phyloP scores from a whole-genome alignment of 2,888 invertebrate genomes.

The Mesoligia furuncula region DNA sequence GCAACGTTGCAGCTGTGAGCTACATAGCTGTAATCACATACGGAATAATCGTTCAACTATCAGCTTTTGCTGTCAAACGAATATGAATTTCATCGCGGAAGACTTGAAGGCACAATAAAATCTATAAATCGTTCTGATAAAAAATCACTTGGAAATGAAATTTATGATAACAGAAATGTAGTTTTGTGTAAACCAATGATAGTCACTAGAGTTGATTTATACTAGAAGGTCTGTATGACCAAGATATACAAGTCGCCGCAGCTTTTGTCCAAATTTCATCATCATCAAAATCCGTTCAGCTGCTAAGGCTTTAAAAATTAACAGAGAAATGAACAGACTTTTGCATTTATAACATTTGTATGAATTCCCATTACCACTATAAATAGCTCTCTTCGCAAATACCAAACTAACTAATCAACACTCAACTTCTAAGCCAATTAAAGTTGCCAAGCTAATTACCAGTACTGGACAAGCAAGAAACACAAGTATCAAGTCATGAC shows the following conservation, averaged over 20 bases:
- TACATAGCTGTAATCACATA: not conserved
- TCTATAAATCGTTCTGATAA: not conserved
- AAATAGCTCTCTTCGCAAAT: not conserved
- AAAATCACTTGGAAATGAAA: not conserved
- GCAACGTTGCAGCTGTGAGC: not conserved
- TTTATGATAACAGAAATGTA: not conserved
- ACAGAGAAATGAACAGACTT: not conserved
- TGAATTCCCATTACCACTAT: not conserved
- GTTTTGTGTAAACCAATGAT: not conserved
- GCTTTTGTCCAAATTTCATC: not conserved
- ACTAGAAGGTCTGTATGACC: not conserved
- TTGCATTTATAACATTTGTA: too few species aligned
- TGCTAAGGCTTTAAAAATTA: not conserved
- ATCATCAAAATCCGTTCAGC: not conserved
- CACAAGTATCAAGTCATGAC: constrained; percentile 15
- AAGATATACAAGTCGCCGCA: not conserved
- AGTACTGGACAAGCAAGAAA: not conserved
- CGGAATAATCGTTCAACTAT: not conserved
- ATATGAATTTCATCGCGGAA: not conserved
- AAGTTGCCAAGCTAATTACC: constrained; percentile 33
- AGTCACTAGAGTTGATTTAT: not conserved
- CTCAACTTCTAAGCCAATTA: constrained; percentile 21
- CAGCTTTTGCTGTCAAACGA: not conserved
- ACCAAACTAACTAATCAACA: constrained; percentile 16
- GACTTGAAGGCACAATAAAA: not conserved